Percentiles rank a stretch among this genome's conserved stretches.
Conservation (phyloP, 2,888 invertebrate species). For the Folsomia candida region DNA sequence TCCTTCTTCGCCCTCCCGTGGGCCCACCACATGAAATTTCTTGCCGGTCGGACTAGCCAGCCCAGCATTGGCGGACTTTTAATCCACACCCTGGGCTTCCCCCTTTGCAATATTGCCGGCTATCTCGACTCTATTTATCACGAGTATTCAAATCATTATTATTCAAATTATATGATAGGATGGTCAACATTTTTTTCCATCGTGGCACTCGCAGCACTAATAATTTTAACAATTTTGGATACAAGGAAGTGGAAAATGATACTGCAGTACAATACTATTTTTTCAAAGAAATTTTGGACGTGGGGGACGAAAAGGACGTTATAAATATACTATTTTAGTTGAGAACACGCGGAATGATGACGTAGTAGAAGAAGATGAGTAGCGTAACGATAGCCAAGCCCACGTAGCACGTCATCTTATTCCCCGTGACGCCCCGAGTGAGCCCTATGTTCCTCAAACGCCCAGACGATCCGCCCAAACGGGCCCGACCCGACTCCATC, state of each 20-base stretch:
- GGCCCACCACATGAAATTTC: constrained; percentile 51
- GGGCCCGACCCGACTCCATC: constrained; percentile 38
- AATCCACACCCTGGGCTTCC: constrained; percentile 41
- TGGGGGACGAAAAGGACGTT: no score
- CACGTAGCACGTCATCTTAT: constrained; percentile 42
- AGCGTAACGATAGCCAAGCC: constrained; percentile 42
- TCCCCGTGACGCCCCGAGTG: constrained; percentile 42
- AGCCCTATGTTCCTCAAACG: constrained; percentile 44
- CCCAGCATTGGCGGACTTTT: constrained; percentile 41
- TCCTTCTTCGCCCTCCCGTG: constrained; percentile 49
- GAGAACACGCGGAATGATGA: constrained; percentile 32
- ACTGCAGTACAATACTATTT: no score
- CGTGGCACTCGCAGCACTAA: neutral
- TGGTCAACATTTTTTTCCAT: neutral
- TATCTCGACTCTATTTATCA: constrained; percentile 9
- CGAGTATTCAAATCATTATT: neutral
- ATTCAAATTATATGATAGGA: neutral
- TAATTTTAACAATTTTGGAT: neutral
- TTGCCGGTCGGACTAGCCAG: constrained; percentile 43
- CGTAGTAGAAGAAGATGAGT: constrained; percentile 45
- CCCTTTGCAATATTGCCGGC: constrained; percentile 41
- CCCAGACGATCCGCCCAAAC: constrained; percentile 46
- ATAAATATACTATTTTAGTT: no score
- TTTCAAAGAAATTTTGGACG: no score
- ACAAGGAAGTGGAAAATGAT: neutral